A percentile compares a stretch with the other conserved stretches of the same genome.
Evolutionary conservation across 1,140 invertebrate genomes (phyloP).

Genomic region (Drosophila arawakana): DNA sequence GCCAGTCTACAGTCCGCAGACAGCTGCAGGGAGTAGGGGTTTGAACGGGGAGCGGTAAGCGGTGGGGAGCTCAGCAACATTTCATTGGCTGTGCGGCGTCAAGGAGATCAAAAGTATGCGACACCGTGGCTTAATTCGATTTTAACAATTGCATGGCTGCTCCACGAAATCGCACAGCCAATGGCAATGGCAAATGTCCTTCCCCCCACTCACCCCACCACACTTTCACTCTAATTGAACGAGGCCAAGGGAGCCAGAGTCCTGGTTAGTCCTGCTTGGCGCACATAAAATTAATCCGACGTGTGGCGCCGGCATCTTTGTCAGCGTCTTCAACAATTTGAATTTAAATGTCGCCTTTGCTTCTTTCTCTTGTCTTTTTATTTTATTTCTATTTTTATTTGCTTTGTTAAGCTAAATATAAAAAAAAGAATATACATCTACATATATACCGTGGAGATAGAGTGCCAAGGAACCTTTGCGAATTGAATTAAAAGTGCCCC

Average conservation of each 20-base stretch:
- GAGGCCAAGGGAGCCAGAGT: slow-evolving; percentile 6
- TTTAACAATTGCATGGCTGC: slow-evolving; percentile 76
- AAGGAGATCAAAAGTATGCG: slow-evolving; percentile 82
- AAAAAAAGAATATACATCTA: background rate
- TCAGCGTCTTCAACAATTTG: slow-evolving; percentile 79
- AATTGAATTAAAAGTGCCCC: slow-evolving; percentile 79
- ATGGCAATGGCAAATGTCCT: slow-evolving; percentile 58
- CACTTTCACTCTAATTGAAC: slow-evolving; percentile 67
- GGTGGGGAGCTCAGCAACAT: slow-evolving; percentile 60
- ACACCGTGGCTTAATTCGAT: slow-evolving; percentile 83
- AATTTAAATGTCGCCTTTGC: slow-evolving; percentile 74
- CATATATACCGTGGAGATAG: background rate
- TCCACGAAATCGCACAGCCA: slow-evolving; percentile 52
- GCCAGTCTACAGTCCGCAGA: slow-evolving; percentile 21
- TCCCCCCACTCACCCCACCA: slow-evolving; percentile 15
- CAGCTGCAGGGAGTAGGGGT: background rate
- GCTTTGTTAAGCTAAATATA: slow-evolving; percentile 57
- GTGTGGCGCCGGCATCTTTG: slow-evolving; percentile 76
- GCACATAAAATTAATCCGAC: slow-evolving; percentile 82
- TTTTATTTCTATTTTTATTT: slow-evolving; percentile 57
- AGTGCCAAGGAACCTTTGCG: slow-evolving; percentile 70
- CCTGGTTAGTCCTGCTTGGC: slow-evolving; percentile 40
- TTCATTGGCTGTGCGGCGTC: slow-evolving; percentile 75
- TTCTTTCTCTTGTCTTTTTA: slow-evolving; percentile 56
- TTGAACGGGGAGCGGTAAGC: too few relatives aligned